Evolutionary conservation across 2,888 invertebrate species (phyloP).

Genomic region (Pyrochroa serraticornis): DNA sequence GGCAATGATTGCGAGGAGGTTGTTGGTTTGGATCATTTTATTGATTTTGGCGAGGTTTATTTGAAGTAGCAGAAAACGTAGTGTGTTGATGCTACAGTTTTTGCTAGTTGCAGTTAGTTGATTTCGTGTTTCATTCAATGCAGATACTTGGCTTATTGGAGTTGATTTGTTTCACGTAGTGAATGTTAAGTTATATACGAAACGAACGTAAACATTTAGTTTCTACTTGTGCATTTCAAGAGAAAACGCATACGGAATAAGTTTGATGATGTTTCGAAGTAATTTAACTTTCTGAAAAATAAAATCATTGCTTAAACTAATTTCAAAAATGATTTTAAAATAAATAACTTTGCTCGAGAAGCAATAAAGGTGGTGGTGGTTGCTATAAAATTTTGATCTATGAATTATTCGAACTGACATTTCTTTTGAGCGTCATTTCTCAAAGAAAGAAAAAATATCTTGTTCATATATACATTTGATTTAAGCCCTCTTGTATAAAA

Average conservation of each 20-base stretch:
- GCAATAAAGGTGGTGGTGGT: neutral
- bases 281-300: neutral
- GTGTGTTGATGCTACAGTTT: slow-evolving; percentile 10
- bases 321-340: too few relatives aligned
- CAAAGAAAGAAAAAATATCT: slow-evolving; percentile 22
- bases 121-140: slow-evolving; percentile 23
- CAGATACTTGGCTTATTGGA: slow-evolving; percentile 21
- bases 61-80: slow-evolving; percentile 12
- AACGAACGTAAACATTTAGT: slow-evolving; percentile 27
- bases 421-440: slow-evolving; percentile 22
- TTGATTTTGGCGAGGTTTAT: neutral
- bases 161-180: slow-evolving; percentile 14
- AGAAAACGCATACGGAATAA: neutral
- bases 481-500: slow-evolving; percentile 24
- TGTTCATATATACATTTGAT: slow-evolving; percentile 25
- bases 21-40: too few relatives aligned
- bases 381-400: slow-evolving; percentile 11
- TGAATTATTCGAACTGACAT: slow-evolving; percentile 23
- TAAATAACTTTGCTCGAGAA: neutral
- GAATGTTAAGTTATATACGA: slow-evolving; percentile 14
- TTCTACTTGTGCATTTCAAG: slow-evolving; percentile 9
- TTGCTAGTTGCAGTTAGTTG: slow-evolving; percentile 14
- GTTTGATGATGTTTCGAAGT: too few relatives aligned
- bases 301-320: neutral
- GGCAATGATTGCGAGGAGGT: too few relatives aligned